Conservation (phyloP, 1,140 invertebrate species). For the Bombus impatiens region DNA sequence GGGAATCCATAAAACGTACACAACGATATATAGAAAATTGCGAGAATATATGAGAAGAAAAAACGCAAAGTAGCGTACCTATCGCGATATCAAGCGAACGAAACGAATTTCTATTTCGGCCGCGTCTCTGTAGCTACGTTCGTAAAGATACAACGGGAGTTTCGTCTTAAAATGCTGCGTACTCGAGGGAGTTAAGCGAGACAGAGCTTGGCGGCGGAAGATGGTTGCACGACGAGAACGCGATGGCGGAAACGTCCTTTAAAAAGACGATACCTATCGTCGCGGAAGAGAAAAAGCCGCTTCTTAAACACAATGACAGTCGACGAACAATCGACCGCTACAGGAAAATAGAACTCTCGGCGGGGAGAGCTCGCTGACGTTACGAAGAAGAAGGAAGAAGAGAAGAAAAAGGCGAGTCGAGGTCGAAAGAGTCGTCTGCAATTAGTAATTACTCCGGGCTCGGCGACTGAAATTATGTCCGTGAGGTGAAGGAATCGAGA, state of each 20-base stretch:
- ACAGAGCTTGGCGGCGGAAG: not conserved
- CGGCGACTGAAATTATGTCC: constrained; percentile 35
- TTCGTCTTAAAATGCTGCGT: too few species aligned
- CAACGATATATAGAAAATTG: too few species aligned
- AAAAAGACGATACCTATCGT: constrained; percentile 6
- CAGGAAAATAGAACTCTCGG: too few species aligned
- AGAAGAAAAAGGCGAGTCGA: not conserved
- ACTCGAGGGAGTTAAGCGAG: too few species aligned
- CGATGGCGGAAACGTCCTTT: not conserved
- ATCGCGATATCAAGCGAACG: too few species aligned
- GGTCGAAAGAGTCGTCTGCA: constrained; percentile 42
- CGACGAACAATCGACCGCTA: constrained; percentile 16
- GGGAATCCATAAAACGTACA: too few species aligned
- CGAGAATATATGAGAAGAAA: too few species aligned
- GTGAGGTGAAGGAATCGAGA: constrained; percentile 28
- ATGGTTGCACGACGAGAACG: not conserved
- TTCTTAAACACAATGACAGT: not conserved
- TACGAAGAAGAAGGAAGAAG: not conserved
- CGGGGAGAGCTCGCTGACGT: too few species aligned
- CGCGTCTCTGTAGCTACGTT: too few species aligned
- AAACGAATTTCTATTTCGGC: too few species aligned
- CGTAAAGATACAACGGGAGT: too few species aligned
- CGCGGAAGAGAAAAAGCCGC: constrained; percentile 20
- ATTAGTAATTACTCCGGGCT: constrained; percentile 47
- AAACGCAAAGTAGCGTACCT: too few species aligned